Base-by-base conservation (phyloP, 2,113 vertebrate species). In the Equus przewalskii region DNA sequence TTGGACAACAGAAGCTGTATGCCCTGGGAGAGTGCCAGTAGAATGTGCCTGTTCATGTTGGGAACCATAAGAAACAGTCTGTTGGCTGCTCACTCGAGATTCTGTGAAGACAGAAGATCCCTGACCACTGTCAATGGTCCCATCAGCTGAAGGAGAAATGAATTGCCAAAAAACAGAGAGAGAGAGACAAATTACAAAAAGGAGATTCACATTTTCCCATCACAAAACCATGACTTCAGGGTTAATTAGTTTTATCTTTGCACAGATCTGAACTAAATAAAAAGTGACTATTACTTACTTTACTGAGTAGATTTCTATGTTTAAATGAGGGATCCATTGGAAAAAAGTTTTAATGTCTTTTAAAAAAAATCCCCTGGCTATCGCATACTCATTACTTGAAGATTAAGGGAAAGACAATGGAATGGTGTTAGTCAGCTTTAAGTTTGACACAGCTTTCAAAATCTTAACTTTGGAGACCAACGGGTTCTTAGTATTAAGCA, bases 101-200 rank as follows among this genome's bases (percentile, higher is more conserved):
- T 99, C 99, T 0, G 99, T 99, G 97, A 99, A 99, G 84, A 99
- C 98, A 0, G 99, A 99, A 9, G 99, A 99, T 19, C 99, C 99
- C 95, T 99, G 99, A 92, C 99, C 99, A 94, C 99, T 99, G 99
- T 99, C 99, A 98, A 99, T 67, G 0, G 99, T 99, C 18, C 99
- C 99, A 89, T 99, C 99, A 87, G 99, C 99, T 99, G 96, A 44
- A 97, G 72, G 96, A 97, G 75, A 96, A 96, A 95, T 82, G 85
- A 88, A 94, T 82, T 62, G 92, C 36, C 16, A 85, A 89, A 84
- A 88, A 51, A 89, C 1, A 58, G 14, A 86, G 60, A 97, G 30
- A 94, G 33, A 97, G n/a, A 94, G 21, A 94, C 4, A 92, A 65
- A 96, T 96, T 86, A 96, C 28, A 73, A 87, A 95, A 75, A 46